phyloP scores from a whole-genome alignment of 2,113 vertebrate genomes.

The Gobius niger region DNA sequence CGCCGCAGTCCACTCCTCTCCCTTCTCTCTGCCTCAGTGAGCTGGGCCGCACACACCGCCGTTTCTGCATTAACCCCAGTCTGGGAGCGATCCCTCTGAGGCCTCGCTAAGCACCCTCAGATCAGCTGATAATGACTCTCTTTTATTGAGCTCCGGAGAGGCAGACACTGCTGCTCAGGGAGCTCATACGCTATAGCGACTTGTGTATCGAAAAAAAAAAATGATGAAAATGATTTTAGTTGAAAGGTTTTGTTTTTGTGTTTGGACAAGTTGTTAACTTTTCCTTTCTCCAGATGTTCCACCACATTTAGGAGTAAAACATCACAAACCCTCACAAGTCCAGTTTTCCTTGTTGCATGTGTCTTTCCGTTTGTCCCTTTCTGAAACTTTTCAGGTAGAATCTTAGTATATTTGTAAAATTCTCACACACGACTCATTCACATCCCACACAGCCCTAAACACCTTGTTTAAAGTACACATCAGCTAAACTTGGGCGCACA shows the following conservation, averaged over 20 bases:
- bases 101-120: conserved; percentile 39
- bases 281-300: too few relatives aligned
- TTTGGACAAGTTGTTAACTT: too few relatives aligned
- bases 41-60: conserved; percentile 40
- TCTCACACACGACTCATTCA: too few relatives aligned
- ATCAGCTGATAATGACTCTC: conserved; percentile 60
- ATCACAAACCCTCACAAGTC: too few relatives aligned
- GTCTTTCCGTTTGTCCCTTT: too few relatives aligned
- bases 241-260: conserved; percentile 12
- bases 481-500: too few relatives aligned
- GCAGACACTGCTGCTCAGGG: conserved; percentile 32
- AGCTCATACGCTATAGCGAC: conserved; percentile 44
- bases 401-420: too few relatives aligned
- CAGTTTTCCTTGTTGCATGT: too few relatives aligned
- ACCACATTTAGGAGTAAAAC: too few relatives aligned
- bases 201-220: conserved; percentile 38
- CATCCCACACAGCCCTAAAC: too few relatives aligned
- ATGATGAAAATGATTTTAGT: conserved; percentile 46
- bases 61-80: conserved; percentile 46
- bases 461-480: too few relatives aligned
- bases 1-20: conserved; percentile 49
- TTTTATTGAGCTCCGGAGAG: conserved; percentile 35
- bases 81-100: conserved; percentile 22
- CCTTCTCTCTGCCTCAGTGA: conserved; percentile 49
- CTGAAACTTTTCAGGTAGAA: too few relatives aligned